Evolutionary conservation across 2,888 invertebrate genomes (phyloP).

Genomic region (Meiosimyza platycephala): DNA sequence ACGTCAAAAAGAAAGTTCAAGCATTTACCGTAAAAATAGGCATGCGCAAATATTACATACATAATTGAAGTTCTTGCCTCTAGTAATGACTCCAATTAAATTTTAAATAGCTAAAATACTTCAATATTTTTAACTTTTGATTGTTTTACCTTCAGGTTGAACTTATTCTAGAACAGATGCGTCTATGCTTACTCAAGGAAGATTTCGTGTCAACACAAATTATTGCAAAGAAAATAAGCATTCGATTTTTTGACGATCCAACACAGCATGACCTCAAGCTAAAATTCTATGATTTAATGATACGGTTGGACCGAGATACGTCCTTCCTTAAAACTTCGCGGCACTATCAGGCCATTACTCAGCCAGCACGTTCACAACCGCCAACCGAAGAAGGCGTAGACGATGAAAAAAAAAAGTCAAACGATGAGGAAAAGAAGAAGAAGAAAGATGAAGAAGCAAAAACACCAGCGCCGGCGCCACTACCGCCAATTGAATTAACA

Average conservation of each 20-base stretch:
- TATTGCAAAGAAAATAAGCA: conserved; percentile 98
- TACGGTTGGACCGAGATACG: conserved; percentile 95
- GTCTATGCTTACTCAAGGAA: conserved; percentile 92
- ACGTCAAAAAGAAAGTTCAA: too few species aligned
- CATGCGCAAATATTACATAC: too few species aligned
- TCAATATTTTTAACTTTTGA: not conserved
- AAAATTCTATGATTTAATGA: conserved; percentile 70
- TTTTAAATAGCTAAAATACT: too few species aligned
- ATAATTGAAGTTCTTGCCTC: too few species aligned
- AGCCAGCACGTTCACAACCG: conserved; percentile 70
- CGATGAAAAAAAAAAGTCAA: conserved; percentile 49
- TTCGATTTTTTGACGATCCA: conserved; percentile 93
- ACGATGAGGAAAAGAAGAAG: conserved; percentile 60
- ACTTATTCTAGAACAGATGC: conserved; percentile 97
- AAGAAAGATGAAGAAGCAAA: conserved; percentile 53
- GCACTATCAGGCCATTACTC: conserved; percentile 93
- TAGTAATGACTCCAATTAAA: too few species aligned
- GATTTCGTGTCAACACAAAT: conserved; percentile 98
- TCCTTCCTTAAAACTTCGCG: conserved; percentile 94
- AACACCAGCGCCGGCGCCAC: conserved; percentile 39
- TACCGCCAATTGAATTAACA: conserved; percentile 54
- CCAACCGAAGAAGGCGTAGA: conserved; percentile 50
- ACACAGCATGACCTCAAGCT: conserved; percentile 66
- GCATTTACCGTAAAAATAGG: too few species aligned
- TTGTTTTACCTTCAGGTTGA: conserved; percentile 73